Evolutionary conservation across 1,140 invertebrate genomes (phyloP).

Genomic region (Coptotermes formosanus): DNA sequence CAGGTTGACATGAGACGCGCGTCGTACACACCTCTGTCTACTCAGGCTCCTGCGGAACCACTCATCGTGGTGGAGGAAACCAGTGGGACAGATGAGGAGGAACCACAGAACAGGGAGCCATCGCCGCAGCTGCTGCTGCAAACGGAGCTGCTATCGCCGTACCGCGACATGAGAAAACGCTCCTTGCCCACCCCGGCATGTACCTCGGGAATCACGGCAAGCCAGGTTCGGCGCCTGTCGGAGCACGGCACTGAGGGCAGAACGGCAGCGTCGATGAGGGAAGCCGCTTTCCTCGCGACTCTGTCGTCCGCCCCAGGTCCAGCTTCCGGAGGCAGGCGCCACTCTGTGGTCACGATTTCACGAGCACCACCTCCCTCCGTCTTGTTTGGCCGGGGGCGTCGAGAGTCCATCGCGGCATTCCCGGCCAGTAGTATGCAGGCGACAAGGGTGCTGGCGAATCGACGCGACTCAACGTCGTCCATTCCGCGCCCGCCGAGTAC

Average conservation of each 20-base stretch:
- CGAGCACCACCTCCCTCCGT: constrained; percentile 62
- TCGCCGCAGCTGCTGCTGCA: constrained; percentile 52
- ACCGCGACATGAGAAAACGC: constrained; percentile 72
- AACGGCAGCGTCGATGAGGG: constrained; percentile 55
- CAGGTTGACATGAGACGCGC: constrained; percentile 41
- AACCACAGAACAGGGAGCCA: not conserved
- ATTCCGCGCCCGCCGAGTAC: constrained; percentile 37
- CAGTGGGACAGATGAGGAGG: constrained; percentile 60
- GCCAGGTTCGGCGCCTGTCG: constrained; percentile 75
- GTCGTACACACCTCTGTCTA: constrained; percentile 43
- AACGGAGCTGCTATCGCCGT: constrained; percentile 75
- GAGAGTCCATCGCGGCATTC: constrained; percentile 76
- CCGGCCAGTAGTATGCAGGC: constrained; percentile 51
- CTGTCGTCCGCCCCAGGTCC: constrained; percentile 65
- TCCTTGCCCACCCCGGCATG: constrained; percentile 79
- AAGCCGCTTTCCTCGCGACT: constrained; percentile 76
- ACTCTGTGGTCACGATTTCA: constrained; percentile 79
- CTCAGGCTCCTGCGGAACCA: constrained; percentile 55
- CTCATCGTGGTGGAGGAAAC: constrained; percentile 79
- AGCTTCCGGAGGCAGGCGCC: constrained; percentile 69
- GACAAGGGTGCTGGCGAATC: constrained; percentile 29
- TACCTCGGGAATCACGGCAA: constrained; percentile 78
- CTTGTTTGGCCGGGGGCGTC: constrained; percentile 69
- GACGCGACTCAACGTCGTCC: constrained; percentile 51
- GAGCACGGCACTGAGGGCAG: constrained; percentile 65